Percentiles rank a stretch among this genome's conserved stretches.
Conservation (phyloP, 2,113 vertebrate genomes). For the Mesocricetus auratus region DNA sequence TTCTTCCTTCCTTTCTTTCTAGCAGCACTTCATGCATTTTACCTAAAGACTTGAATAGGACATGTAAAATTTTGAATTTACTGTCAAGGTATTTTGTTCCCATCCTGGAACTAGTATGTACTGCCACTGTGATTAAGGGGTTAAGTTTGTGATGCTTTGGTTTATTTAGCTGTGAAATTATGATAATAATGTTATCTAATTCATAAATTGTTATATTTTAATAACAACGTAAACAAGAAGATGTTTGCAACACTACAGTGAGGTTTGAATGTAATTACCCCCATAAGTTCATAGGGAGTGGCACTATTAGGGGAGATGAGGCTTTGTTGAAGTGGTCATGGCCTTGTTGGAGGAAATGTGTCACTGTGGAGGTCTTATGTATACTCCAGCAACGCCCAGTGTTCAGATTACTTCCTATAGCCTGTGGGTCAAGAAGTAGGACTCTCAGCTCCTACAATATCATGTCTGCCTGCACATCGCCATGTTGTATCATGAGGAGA, state of each 20-base stretch:
- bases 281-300: neutral
- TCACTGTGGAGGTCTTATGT: neutral
- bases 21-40: neutral
- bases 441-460: no score
- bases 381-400: no score
- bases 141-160: neutral
- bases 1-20: neutral
- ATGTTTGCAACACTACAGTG: neutral
- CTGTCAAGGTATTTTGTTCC: neutral
- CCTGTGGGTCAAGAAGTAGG: neutral
- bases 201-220: neutral
- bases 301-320: neutral
- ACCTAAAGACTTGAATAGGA: neutral
- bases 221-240: neutral
- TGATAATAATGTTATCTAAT: neutral
- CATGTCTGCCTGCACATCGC: no score
- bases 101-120: neutral
- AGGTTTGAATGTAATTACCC: neutral
- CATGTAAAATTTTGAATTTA: neutral
- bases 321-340: neutral
- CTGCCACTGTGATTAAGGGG: neutral
- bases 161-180: slow-evolving; percentile 20
- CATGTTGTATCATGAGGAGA: no score
- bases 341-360: neutral
- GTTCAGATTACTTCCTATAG: neutral